Evolutionary conservation across 2,797 vertebrate species (phyloP), one percentile per base, ranked within the genome.

Genomic region (Anomalospiza imberbis): DNA sequence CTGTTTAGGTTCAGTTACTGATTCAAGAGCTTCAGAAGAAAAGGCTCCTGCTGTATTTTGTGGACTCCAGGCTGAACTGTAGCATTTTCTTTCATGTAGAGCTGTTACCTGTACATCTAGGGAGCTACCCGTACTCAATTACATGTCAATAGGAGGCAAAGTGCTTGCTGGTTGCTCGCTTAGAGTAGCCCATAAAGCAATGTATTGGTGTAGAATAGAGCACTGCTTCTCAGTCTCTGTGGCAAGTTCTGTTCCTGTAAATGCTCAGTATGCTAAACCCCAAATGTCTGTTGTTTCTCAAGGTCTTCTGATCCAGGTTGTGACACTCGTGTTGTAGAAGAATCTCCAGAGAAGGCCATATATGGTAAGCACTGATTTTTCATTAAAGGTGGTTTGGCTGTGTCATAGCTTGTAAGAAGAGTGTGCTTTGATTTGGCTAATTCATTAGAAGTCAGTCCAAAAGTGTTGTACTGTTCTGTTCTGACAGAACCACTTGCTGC

Each of bases 301-400:
- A 99, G 99, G 96, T 98, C 96, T 62, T 98, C 98, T 57, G 98
- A 97, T 75, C 97, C 98, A 58, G 97, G 95, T 19, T 97, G 92
- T 84, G 98, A 98, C n/a, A 91, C 98, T 34, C 96, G 91, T 63
- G 93, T 99, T 67, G 98, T 99, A 55, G 99, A 99, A 94, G 99
- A 99, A 94, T 99, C 99, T 62, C 99, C 99, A 79, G 97, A 98
- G 48, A 99, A 99, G 97, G 97, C 96, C 78, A 92, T 97, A 73
- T 96, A 94, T 77, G 98, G 99, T 99, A 96, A 95, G 95, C 96
- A 20, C 47, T 45, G 8, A 38, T 50, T 66, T 58, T 77, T 77
- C 7, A 16, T 61, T 57, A 19, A 44, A 74, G 11, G 5, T 68
- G 50, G 1, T 28, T 79, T 79, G 85, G 8, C 44, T 54, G 31